phyloP scores from a whole-genome alignment of 2,113 vertebrate species.

The Lates calcarifer region DNA sequence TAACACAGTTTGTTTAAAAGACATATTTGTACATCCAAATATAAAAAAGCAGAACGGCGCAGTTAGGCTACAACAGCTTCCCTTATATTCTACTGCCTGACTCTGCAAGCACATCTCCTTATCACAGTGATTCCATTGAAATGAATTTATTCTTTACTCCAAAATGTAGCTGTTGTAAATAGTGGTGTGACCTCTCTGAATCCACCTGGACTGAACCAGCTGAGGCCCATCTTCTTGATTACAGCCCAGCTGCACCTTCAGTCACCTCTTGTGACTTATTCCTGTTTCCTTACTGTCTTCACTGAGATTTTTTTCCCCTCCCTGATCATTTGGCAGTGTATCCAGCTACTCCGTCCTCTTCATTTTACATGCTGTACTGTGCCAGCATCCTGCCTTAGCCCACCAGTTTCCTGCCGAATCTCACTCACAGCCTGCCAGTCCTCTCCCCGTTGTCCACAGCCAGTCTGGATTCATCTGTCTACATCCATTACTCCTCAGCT shows the following conservation, averaged over 20 bases:
- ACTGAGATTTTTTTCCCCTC: not conserved
- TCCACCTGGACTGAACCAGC: not conserved
- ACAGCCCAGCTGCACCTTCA: not conserved
- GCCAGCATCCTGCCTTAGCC: not conserved
- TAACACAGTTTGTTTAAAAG: too few species aligned
- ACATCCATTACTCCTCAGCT: constrained; percentile 22
- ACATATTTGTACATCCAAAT: too few species aligned
- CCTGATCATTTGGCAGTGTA: not conserved
- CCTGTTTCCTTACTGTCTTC: not conserved
- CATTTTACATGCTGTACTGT: not conserved
- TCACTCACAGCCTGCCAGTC: constrained; percentile 1
- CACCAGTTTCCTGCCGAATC: constrained; percentile 12
- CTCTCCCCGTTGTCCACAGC: not conserved
- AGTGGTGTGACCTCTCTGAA: not conserved
- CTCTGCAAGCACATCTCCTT: too few species aligned
- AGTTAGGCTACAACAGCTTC: too few species aligned
- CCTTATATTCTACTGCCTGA: too few species aligned
- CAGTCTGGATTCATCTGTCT: not conserved
- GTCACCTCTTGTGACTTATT: not conserved
- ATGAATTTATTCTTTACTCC: not conserved
- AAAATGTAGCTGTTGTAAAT: too few species aligned
- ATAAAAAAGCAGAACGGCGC: too few species aligned
- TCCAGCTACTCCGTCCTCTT: not conserved
- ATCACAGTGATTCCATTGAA: too few species aligned
- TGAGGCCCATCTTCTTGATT: not conserved